Evolutionary conservation across 2,797 vertebrate species (phyloP).

Genomic region (Chaenodraco wilsoni): DNA sequence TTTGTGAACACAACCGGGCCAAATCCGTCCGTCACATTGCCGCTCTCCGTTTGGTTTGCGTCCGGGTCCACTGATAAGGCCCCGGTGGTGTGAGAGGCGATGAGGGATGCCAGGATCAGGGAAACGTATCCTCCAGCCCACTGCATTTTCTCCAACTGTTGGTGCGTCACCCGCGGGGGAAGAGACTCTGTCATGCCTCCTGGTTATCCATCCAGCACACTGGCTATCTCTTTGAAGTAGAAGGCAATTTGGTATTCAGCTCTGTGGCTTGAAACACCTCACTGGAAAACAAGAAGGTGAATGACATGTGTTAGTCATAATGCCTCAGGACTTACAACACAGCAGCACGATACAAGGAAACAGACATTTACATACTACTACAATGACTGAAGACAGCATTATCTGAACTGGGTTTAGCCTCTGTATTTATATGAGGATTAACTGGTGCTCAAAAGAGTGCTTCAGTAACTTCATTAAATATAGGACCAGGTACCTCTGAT

Average conservation of each 20-base stretch:
- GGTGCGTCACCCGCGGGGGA: constrained; percentile 37
- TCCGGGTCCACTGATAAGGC: constrained; percentile 46
- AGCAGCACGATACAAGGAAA: no score
- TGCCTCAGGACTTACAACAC: not conserved
- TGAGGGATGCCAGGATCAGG: constrained; percentile 70
- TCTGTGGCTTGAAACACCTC: constrained; percentile 51
- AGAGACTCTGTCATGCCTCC: constrained; percentile 67
- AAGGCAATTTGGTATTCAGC: constrained; percentile 55
- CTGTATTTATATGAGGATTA: no score
- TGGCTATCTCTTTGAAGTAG: constrained; percentile 73
- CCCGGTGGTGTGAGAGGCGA: constrained; percentile 75
- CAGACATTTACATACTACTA: no score
- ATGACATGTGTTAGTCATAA: constrained; percentile 4
- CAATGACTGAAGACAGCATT: no score
- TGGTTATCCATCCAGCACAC: constrained; percentile 63
- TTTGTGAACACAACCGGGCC: constrained; percentile 84
- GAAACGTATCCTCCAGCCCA: constrained; percentile 44
- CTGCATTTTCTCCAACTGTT: constrained; percentile 77
- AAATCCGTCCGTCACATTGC: constrained; percentile 77
- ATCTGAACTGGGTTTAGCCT: no score
- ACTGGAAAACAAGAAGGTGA: constrained; percentile 72
- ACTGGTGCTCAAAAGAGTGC: no score
- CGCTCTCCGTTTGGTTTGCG: constrained; percentile 65
- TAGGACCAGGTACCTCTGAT: no score
- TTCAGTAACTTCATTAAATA: no score